Evolutionary conservation across 2,888 invertebrate species (phyloP).

Genomic region (Bimastos eiseni): DNA sequence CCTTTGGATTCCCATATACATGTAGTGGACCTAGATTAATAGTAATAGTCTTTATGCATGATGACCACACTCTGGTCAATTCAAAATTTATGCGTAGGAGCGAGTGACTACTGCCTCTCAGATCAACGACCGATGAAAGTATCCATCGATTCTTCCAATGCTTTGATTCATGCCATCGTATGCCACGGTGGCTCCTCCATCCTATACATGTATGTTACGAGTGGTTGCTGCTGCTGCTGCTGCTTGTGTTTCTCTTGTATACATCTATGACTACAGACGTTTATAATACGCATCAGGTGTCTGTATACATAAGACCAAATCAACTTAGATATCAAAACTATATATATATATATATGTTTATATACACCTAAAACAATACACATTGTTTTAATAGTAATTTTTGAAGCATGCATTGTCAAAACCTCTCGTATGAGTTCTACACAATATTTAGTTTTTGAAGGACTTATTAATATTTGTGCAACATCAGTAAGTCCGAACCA

Average conservation of each 20-base stretch:
- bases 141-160: background rate
- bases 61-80: background rate
- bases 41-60: background rate
- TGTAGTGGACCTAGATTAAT: background rate
- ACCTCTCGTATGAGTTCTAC: too few species aligned
- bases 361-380: too few species aligned
- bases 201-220: too few species aligned
- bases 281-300: background rate
- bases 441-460: too few species aligned
- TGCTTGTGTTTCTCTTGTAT: background rate
- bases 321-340: background rate
- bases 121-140: background rate
- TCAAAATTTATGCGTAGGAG: slow-evolving; percentile 4
- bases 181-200: background rate
- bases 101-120: background rate
- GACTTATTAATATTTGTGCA: too few species aligned
- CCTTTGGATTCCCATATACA: background rate
- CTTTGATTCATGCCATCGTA: background rate
- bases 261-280: background rate
- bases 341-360: too few species aligned
- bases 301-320: background rate
- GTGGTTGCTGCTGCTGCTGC: too few species aligned
- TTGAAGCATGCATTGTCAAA: too few species aligned
- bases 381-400: too few species aligned
- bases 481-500: too few species aligned